Evolutionary conservation across 2,113 vertebrate species (phyloP).

Genomic region (Periophthalmodon schlosseri): DNA sequence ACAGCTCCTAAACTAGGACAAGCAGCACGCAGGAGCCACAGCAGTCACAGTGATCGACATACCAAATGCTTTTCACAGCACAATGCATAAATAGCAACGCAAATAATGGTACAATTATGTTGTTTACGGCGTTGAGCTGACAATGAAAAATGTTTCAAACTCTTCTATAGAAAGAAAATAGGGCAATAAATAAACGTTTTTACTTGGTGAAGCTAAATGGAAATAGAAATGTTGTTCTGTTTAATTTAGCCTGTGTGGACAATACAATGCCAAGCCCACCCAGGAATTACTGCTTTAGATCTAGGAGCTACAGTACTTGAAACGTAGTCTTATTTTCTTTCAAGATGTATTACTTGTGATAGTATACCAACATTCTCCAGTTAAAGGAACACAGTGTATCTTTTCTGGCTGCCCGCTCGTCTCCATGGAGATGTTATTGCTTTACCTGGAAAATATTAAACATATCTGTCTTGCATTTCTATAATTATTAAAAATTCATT

Average conservation of each 20-base stretch:
- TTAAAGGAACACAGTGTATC: not conserved
- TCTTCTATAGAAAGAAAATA: constrained; percentile 1
- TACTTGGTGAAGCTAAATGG: constrained; percentile 1
- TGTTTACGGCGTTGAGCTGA: constrained; percentile 3
- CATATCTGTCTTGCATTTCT: no score
- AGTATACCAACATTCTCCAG: not conserved
- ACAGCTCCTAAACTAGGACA: constrained; percentile 52
- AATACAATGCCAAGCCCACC: not conserved
- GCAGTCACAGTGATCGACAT: constrained; percentile 17
- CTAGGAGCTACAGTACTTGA: not conserved
- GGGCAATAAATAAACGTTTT: not conserved
- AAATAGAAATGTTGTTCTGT: not conserved
- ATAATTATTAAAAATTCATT: no score
- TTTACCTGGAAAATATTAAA: no score
- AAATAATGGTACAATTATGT: constrained; percentile 9
- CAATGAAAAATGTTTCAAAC: constrained; percentile 1
- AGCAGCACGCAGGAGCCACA: constrained; percentile 15
- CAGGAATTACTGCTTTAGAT: not conserved
- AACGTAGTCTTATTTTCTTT: not conserved
- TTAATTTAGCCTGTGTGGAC: not conserved
- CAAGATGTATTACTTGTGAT: not conserved
- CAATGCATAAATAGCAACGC: constrained; percentile 3
- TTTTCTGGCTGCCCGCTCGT: no score
- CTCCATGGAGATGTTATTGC: no score
- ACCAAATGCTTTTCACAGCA: constrained; percentile 13